A percentile compares a stretch with the other conserved stretches of the same genome.
Evolutionary conservation across 2,113 vertebrate species (phyloP).

Genomic region (Carassius carassius): DNA sequence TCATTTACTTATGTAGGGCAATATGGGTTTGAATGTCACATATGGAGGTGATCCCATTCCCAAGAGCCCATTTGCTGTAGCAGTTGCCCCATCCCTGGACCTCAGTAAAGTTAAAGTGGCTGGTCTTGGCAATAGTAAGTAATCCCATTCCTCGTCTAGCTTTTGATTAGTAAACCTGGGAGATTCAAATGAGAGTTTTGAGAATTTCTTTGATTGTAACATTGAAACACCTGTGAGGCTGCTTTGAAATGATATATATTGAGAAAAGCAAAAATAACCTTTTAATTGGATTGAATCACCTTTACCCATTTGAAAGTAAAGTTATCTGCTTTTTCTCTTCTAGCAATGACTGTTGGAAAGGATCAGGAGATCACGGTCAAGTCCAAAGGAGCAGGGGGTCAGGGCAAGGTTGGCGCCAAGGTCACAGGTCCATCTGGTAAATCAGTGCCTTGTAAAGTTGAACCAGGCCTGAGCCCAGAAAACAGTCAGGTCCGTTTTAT

Average conservation of each 20-base stretch:
- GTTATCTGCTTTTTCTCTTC: background rate
- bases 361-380: conserved; percentile 89
- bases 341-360: conserved; percentile 88
- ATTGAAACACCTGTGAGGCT: too few relatives aligned
- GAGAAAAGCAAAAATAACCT: too few relatives aligned
- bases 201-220: too few relatives aligned
- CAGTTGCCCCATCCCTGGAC: conserved; percentile 82
- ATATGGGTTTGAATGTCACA: conserved; percentile 82
- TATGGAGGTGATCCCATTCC: conserved; percentile 88
- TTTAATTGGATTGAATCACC: too few relatives aligned
- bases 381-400: conserved; percentile 89
- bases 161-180: background rate
- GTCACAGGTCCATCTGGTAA: conserved; percentile 82
- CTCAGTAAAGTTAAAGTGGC: conserved; percentile 87
- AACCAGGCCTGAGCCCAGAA: conserved; percentile 84
- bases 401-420: conserved; percentile 88
- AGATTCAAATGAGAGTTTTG: too few relatives aligned
- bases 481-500: conserved; percentile 88
- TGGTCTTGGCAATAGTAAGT: conserved; percentile 85
- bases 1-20: conserved; percentile 73
- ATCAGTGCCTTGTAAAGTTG: conserved; percentile 84
- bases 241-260: too few relatives aligned
- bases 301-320: background rate
- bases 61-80: conserved; percentile 86
- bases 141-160: background rate